A percentile compares a stretch with the other conserved stretches of the same genome.
phyloP scores from a whole-genome alignment of 1,140 invertebrate species.

The Spodoptera litura region DNA sequence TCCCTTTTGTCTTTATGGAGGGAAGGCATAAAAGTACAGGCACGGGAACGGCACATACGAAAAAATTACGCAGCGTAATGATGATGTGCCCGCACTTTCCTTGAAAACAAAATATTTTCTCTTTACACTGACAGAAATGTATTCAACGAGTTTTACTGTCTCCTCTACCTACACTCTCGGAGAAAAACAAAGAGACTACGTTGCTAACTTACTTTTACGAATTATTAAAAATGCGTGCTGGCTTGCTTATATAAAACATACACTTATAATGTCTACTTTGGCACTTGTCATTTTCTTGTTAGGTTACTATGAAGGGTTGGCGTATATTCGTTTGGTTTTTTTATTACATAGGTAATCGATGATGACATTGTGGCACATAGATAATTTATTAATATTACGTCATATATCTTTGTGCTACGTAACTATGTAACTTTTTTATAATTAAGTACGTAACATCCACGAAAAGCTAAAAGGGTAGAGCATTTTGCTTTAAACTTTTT shows the following conservation, averaged over 20 bases:
- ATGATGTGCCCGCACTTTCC: conserved; percentile 83
- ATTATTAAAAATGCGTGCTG: conserved; percentile 39
- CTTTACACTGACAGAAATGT: conserved; percentile 80
- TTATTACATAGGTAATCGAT: no score
- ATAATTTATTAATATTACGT: no score
- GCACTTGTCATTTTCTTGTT: neutral
- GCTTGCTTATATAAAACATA: neutral
- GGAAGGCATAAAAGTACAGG: conserved; percentile 84
- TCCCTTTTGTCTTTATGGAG: conserved; percentile 85
- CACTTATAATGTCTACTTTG: neutral
- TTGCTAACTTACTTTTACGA: conserved; percentile 51
- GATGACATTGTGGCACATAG: no score
- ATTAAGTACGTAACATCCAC: no score
- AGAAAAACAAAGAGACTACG: conserved; percentile 43
- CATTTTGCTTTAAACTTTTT: no score
- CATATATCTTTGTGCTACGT: no score
- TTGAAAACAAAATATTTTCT: conserved; percentile 83
- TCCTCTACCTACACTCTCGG: conserved; percentile 45
- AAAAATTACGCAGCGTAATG: conserved; percentile 85
- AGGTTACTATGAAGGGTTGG: neutral
- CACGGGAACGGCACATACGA: conserved; percentile 82
- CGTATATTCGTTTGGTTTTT: no score
- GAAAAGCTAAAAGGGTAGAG: no score
- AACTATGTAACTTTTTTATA: no score
- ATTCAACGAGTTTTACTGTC: conserved; percentile 71